A percentile compares a stretch with the other conserved stretches of the same genome.
Conservation (phyloP, 2,113 vertebrate genomes). For the Solea senegalensis region DNA sequence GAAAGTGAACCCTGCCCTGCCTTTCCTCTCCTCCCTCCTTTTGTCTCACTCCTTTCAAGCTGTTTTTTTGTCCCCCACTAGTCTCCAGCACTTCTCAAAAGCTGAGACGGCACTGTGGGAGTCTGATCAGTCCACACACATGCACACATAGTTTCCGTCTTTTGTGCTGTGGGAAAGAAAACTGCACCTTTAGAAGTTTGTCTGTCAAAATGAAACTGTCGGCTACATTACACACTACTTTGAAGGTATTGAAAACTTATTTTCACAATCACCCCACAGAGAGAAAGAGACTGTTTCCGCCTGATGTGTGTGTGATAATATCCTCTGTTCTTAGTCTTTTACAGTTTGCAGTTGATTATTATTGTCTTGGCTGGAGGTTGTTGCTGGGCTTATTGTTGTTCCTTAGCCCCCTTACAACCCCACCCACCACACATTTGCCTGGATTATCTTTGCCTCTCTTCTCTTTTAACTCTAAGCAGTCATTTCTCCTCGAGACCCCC, state of each 20-base stretch:
- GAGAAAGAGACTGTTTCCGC: constrained; percentile 37
- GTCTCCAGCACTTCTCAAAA: constrained; percentile 72
- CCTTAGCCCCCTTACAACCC: constrained; percentile 7
- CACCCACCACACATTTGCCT: constrained; percentile 13
- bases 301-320: constrained; percentile 31
- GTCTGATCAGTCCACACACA: constrained; percentile 63
- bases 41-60: constrained; percentile 59
- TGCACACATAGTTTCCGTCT: constrained; percentile 31
- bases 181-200: constrained; percentile 62
- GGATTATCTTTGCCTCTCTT: constrained; percentile 63
- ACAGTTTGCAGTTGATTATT: constrained; percentile 54
- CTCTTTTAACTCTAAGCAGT: constrained; percentile 58
- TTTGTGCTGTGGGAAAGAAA: constrained; percentile 49
- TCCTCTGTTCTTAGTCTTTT: constrained; percentile 50
- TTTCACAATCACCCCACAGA: constrained; percentile 66
- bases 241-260: constrained; percentile 74
- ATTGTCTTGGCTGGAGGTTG: constrained; percentile 47
- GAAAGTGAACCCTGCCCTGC: constrained; percentile 60
- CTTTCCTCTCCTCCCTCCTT: constrained; percentile 46
- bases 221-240: constrained; percentile 68
- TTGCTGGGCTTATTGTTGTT: constrained; percentile 38
- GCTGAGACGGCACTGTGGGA: constrained; percentile 72
- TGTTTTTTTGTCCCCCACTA: constrained; percentile 75
- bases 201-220: constrained; percentile 76
- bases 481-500: constrained; percentile 54